Evolutionary conservation across 2,797 vertebrate genomes (phyloP).

Genomic region (Lacerta viridis): DNA sequence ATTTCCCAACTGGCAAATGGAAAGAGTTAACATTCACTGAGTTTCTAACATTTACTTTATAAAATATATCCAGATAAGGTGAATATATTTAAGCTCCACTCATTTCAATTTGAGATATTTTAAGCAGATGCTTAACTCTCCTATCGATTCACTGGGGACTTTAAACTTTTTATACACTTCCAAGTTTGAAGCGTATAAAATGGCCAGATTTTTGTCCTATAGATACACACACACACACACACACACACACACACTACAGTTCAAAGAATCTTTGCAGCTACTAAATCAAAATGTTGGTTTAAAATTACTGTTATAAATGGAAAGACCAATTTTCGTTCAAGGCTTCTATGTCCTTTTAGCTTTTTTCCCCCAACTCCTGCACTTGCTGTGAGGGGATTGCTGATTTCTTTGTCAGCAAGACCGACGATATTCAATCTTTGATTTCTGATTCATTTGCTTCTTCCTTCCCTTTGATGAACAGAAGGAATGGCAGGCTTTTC

Average conservation of each 20-base stretch:
- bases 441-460: conserved; percentile 73
- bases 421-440: conserved; percentile 68
- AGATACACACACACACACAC: conserved; percentile 53
- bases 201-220: not conserved
- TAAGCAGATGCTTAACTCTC: not conserved
- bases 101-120: not conserved
- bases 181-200: not conserved
- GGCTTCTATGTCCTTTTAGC: conserved; percentile 68
- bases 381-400: conserved; percentile 64
- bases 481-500: conserved; percentile 66
- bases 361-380: conserved; percentile 63
- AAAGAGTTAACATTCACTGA: not conserved
- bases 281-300: conserved; percentile 75
- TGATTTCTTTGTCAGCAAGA: conserved; percentile 74
- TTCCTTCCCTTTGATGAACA: conserved; percentile 72
- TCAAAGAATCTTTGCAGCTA: conserved; percentile 67
- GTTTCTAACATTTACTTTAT: not conserved
- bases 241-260: conserved; percentile 70
- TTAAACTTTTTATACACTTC: conserved; percentile 25
- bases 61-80: not conserved
- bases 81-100: not conserved
- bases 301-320: conserved; percentile 73
- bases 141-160: conserved; percentile 32
- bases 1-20: not conserved
- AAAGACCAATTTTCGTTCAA: conserved; percentile 66